A percentile compares a stretch with the other conserved stretches of the same genome.
Evolutionary conservation across 2,797 vertebrate genomes (phyloP).

Genomic region (Crocodylus rhombifer): DNA sequence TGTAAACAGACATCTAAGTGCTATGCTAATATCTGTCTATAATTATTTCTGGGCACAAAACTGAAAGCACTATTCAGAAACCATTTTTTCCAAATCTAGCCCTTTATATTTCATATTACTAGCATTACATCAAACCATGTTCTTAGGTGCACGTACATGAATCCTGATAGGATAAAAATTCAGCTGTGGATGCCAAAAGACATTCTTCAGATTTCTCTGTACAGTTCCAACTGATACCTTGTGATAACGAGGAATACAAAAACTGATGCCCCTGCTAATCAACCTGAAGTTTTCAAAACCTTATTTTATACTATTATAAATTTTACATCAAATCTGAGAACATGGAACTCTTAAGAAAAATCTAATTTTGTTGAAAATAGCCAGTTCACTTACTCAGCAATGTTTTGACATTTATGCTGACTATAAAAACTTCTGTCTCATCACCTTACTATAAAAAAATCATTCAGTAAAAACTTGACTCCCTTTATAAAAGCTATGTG

Average conservation of each 20-base stretch:
- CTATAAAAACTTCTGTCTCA: slow-evolving; percentile 49
- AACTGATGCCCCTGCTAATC: slow-evolving; percentile 17
- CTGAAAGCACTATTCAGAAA: background rate
- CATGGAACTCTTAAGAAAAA: slow-evolving; percentile 48
- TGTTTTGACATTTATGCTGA: slow-evolving; percentile 64
- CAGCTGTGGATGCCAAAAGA: background rate
- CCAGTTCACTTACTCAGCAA: background rate
- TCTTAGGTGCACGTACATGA: background rate
- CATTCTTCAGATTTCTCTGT: background rate
- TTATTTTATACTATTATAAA: slow-evolving; percentile 52
- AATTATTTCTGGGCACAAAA: background rate
- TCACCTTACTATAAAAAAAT: slow-evolving; percentile 61
- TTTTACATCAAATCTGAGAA: slow-evolving; percentile 62
- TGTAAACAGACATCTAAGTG: background rate
- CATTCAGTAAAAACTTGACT: slow-evolving; percentile 69
- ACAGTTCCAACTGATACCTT: background rate
- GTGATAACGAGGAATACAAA: slow-evolving; percentile 17
- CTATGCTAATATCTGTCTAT: too few species aligned
- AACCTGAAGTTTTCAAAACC: slow-evolving; percentile 53
- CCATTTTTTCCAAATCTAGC: background rate
- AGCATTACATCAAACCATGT: background rate
- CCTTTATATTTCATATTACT: background rate
- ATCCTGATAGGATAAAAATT: background rate
- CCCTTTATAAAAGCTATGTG: slow-evolving; percentile 66
- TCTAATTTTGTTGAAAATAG: slow-evolving; percentile 60